Evolutionary conservation across 2,113 vertebrate species (phyloP).

Genomic region (Scopus umbretta): DNA sequence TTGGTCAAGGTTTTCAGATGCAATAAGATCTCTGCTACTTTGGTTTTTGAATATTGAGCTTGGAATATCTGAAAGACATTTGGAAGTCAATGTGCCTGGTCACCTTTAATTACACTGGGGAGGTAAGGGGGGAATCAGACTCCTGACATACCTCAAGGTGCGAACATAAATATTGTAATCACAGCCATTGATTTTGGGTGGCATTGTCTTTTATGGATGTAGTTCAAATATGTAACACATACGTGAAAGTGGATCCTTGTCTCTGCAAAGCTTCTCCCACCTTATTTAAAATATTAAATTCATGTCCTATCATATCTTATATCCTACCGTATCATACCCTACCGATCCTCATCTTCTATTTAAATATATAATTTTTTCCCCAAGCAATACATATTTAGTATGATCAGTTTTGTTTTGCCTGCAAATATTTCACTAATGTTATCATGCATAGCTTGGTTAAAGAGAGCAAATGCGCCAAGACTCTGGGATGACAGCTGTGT

Average conservation of each 20-base stretch:
- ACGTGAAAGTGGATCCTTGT: background rate
- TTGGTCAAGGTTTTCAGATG: background rate
- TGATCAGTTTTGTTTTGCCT: background rate
- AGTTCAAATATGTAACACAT: background rate
- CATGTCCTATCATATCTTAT: background rate
- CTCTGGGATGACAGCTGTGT: background rate
- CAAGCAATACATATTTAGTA: background rate
- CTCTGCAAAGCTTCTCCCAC: background rate
- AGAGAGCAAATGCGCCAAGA: background rate
- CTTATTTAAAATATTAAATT: conserved; percentile 2
- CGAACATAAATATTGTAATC: background rate
- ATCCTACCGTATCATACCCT: background rate
- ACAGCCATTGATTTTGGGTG: background rate
- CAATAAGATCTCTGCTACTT: background rate
- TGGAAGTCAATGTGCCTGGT: background rate
- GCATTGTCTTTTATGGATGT: background rate
- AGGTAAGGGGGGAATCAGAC: background rate
- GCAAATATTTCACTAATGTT: background rate
- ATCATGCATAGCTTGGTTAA: background rate
- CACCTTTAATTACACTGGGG: background rate
- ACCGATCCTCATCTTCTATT: background rate
- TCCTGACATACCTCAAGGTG: background rate
- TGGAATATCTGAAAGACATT: background rate
- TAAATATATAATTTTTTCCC: background rate
- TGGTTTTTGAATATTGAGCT: background rate